These are phyloP conservation scores for Echinometra lucunter DNA, from an alignment of 53 echinoderm and acorn worm species.

Conservation along the genomic window DNA sequence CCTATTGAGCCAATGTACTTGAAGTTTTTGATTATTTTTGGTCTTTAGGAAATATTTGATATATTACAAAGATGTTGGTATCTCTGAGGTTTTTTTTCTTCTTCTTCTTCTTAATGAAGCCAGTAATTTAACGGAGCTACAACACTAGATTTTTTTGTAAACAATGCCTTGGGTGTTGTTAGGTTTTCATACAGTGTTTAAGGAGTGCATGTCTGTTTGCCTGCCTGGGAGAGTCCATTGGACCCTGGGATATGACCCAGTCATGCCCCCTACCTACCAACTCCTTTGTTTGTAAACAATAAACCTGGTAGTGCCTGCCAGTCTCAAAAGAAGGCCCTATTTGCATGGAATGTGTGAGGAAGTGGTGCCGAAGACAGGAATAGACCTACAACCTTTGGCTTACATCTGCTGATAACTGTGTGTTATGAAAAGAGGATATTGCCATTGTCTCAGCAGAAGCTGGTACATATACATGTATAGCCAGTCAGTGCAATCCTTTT, in stretches of 20 bases:
- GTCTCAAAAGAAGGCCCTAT: slow-evolving; percentile 5
- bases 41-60: too few relatives aligned
- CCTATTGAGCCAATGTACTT: too few relatives aligned
- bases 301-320: slow-evolving; percentile 22
- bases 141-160: too few relatives aligned
- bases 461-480: neutral
- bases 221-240: slow-evolving; percentile 27
- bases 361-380: neutral
- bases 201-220: neutral
- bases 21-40: too few relatives aligned
- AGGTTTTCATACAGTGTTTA: neutral
- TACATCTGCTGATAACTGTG: neutral
- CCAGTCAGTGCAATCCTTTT: neutral
- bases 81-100: too few relatives aligned
- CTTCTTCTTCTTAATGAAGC: neutral
- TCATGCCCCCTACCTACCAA: slow-evolving; percentile 38
- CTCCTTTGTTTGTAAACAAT: slow-evolving; percentile 66
- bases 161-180: neutral
- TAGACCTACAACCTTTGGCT: slow-evolving; percentile 7
- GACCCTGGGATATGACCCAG: slow-evolving; percentile 53
- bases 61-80: too few relatives aligned
- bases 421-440: neutral
- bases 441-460: slow-evolving; percentile 12
- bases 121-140: neutral
- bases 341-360: slow-evolving; percentile 21